These are phyloP conservation scores for Philereme transversata DNA, from an alignment of 2,888 invertebrate species.

Conservation along the genomic window DNA sequence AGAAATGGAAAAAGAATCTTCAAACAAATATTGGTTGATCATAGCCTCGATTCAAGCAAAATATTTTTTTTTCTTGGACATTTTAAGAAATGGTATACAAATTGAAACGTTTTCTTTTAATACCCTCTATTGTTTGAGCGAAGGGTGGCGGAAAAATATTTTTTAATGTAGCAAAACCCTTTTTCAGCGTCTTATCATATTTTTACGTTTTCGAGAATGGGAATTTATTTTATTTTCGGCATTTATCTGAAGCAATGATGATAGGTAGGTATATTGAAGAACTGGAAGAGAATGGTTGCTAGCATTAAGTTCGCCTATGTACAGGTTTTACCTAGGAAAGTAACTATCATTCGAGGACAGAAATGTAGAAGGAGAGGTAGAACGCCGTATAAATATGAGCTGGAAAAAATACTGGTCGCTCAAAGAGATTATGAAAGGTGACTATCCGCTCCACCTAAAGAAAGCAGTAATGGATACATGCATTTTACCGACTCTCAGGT, in stretches of 20 bases:
- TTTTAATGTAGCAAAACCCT: conserved; percentile 43
- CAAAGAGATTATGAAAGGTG: too few relatives aligned
- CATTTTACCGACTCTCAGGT: too few relatives aligned
- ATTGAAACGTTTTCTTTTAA: conserved; percentile 56
- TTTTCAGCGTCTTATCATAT: conserved; percentile 37
- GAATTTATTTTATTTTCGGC: conserved; percentile 1
- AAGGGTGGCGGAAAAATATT: conserved; percentile 45
- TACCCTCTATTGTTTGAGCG: conserved; percentile 56
- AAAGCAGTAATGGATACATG: too few relatives aligned
- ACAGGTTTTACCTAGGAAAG: too few relatives aligned
- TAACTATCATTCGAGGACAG: too few relatives aligned
- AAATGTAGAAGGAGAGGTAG: too few relatives aligned
- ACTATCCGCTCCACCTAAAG: too few relatives aligned
- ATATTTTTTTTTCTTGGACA: conserved; percentile 40
- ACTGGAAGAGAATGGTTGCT: too few relatives aligned
- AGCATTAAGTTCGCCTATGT: too few relatives aligned
- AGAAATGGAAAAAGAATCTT: conserved; percentile 11
- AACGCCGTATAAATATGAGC: too few relatives aligned
- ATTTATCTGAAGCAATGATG: conserved; percentile 1
- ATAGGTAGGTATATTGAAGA: too few relatives aligned
- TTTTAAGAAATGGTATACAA: conserved; percentile 53
- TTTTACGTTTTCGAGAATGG: conserved; percentile 1
- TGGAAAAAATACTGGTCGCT: too few relatives aligned
- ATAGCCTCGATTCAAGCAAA: conserved; percentile 7
- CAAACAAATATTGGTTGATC: conserved; percentile 24